These are phyloP conservation scores for Amphiprion ocellaris DNA, from an alignment of 2,113 vertebrate species.

Conservation along the genomic window DNA sequence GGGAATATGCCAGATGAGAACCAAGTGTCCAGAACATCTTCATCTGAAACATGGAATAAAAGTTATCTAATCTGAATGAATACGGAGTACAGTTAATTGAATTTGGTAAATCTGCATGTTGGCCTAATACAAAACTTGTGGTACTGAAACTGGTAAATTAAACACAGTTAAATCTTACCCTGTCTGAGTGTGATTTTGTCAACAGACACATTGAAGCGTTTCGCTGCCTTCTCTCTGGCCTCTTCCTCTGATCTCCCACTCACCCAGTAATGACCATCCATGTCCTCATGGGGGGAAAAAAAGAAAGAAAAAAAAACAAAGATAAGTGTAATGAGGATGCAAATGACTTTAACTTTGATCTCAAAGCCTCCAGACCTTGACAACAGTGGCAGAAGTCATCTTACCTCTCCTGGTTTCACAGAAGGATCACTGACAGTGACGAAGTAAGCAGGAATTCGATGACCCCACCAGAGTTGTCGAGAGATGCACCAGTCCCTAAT, in stretches of 20 bases:
- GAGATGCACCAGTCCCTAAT: slow-evolving; percentile 93
- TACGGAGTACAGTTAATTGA: slow-evolving; percentile 23
- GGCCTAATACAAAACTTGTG: slow-evolving; percentile 6
- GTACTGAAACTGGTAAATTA: slow-evolving; percentile 3
- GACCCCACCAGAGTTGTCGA: slow-evolving; percentile 95
- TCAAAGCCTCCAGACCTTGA: slow-evolving; percentile 20
- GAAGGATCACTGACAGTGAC: slow-evolving; percentile 86
- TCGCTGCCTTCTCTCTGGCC: slow-evolving; percentile 88
- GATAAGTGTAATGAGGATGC: not conserved
- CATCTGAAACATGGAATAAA: slow-evolving; percentile 79
- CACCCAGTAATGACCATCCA: slow-evolving; percentile 91
- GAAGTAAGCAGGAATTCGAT: slow-evolving; percentile 92
- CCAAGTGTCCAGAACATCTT: slow-evolving; percentile 92
- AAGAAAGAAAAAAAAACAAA: slow-evolving; percentile 11
- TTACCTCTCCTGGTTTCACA: slow-evolving; percentile 88
- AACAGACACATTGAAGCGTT: slow-evolving; percentile 85
- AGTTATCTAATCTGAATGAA: slow-evolving; percentile 30
- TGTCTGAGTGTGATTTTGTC: slow-evolving; percentile 90
- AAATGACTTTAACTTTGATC: slow-evolving; percentile 18
- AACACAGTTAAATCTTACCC: slow-evolving; percentile 78
- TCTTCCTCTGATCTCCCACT: slow-evolving; percentile 88
- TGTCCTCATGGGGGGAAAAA: slow-evolving; percentile 80
- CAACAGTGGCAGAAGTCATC: not conserved
- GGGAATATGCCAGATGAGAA: slow-evolving; percentile 94
- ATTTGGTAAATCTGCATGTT: not conserved